Evolutionary conservation across 2,113 vertebrate genomes (phyloP).

Genomic region (Colistium nudipinnis): DNA sequence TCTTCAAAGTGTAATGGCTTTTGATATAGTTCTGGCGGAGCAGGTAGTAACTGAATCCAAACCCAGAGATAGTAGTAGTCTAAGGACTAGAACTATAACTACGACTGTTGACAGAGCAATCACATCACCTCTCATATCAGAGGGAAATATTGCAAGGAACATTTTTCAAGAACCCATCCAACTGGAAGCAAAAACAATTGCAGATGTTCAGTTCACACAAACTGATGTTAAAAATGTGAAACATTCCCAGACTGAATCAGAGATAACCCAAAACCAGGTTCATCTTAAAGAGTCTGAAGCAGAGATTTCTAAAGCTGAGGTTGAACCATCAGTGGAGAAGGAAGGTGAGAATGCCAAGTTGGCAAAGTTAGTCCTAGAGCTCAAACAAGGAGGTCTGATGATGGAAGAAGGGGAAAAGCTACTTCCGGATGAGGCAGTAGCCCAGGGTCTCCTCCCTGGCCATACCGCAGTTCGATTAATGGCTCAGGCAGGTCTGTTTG

Average conservation of each 20-base stretch:
- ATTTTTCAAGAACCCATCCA: background rate
- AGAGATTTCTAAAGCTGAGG: conserved; percentile 3
- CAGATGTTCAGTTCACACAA: background rate
- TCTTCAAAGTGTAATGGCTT: conserved; percentile 5
- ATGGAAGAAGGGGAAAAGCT: conserved; percentile 80
- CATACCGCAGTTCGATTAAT: conserved; percentile 90
- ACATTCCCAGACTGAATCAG: conserved; percentile 5
- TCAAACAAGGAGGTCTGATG: conserved; percentile 85
- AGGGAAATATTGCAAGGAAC: background rate
- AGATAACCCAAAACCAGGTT: background rate
- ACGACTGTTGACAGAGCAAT: background rate
- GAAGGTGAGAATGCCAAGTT: conserved; percentile 71
- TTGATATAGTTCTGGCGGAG: background rate
- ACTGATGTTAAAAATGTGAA: conserved; percentile 16
- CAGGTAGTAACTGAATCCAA: conserved; percentile 13
- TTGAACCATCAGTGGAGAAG: conserved; percentile 25
- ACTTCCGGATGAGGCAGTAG: conserved; percentile 88
- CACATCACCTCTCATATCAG: conserved; percentile 1
- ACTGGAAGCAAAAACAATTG: background rate
- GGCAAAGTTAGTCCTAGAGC: conserved; percentile 79
- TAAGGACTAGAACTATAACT: background rate
- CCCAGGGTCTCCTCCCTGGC: conserved; percentile 82
- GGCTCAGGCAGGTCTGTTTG: conserved; percentile 87
- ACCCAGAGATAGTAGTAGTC: background rate
- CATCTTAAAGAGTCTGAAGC: background rate